A percentile compares a stretch with the other conserved stretches of the same genome.
Conservation (phyloP, 2,888 invertebrate species). For the Stenichneumon culpator region DNA sequence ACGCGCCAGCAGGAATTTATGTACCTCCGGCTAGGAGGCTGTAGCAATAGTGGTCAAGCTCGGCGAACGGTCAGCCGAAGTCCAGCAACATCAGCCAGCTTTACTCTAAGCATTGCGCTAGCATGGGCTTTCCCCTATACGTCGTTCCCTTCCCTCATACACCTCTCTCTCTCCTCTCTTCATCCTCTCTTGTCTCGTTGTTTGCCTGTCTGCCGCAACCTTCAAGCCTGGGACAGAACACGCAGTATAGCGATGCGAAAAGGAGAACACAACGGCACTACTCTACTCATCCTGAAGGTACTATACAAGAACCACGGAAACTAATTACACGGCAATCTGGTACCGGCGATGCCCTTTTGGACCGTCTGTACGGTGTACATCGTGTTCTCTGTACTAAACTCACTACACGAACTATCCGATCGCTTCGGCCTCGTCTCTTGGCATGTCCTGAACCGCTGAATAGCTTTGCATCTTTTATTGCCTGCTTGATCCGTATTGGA, state of each 20-base stretch:
- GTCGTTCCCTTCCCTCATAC: constrained; percentile 28
- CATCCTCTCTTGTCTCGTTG: constrained; percentile 54
- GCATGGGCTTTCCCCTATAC: constrained; percentile 28
- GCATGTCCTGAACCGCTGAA: background rate
- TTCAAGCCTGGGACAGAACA: constrained; percentile 45
- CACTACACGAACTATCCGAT: constrained; percentile 18
- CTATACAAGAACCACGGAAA: constrained; percentile 71
- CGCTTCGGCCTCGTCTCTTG: constrained; percentile 11
- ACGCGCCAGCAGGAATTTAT: constrained; percentile 52
- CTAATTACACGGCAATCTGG: constrained; percentile 74
- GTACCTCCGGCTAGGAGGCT: constrained; percentile 50
- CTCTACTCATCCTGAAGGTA: constrained; percentile 27
- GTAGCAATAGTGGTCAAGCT: constrained; percentile 68
- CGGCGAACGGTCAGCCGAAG: constrained; percentile 62
- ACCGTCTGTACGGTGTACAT: constrained; percentile 37
- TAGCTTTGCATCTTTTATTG: background rate
- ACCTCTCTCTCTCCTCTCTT: constrained; percentile 51
- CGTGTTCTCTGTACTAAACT: constrained; percentile 10
- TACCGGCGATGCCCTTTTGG: constrained; percentile 57
- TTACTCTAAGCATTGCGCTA: constrained; percentile 48
- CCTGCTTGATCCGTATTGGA: background rate
- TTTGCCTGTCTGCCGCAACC: constrained; percentile 51
- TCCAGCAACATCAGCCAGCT: constrained; percentile 41
- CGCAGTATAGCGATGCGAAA: constrained; percentile 25
- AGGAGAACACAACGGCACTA: constrained; percentile 22